These are phyloP conservation scores for Synergus umbraculus DNA, from an alignment of 2,888 invertebrate genomes.

Conservation along the genomic window DNA sequence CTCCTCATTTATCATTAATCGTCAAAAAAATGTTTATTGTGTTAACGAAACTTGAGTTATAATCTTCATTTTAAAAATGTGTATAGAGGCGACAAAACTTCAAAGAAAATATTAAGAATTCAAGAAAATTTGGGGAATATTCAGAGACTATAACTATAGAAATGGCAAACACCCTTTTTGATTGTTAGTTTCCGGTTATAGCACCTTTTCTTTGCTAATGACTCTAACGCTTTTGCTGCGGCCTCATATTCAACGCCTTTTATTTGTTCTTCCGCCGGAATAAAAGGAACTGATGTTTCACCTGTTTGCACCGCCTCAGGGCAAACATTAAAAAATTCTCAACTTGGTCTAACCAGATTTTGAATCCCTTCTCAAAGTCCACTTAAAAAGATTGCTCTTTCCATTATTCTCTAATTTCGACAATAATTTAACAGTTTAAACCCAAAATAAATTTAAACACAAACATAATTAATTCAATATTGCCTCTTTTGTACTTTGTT, in stretches of 20 bases:
- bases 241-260: constrained; percentile 15
- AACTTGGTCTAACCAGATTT: constrained; percentile 32
- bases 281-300: constrained; percentile 38
- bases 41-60: not conserved
- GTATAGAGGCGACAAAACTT: not conserved
- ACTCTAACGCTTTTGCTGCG: constrained; percentile 46
- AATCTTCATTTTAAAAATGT: not conserved
- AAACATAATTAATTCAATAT: not conserved
- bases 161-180: constrained; percentile 37
- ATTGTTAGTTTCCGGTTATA: constrained; percentile 59
- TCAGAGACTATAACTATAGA: not conserved
- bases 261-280: constrained; percentile 49
- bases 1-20: not conserved
- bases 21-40: not conserved
- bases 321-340: constrained; percentile 47
- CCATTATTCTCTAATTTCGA: constrained; percentile 1
- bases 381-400: constrained; percentile 30
- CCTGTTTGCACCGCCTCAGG: constrained; percentile 49
- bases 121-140: not conserved
- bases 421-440: constrained; percentile 33
- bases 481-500: not conserved
- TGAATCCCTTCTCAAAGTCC: constrained; percentile 6
- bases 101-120: not conserved
- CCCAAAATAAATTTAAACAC: not conserved
- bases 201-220: constrained; percentile 56